These are phyloP conservation scores for Hippocampus comes DNA, from an alignment of 2,113 vertebrate species.

Conservation along the genomic window DNA sequence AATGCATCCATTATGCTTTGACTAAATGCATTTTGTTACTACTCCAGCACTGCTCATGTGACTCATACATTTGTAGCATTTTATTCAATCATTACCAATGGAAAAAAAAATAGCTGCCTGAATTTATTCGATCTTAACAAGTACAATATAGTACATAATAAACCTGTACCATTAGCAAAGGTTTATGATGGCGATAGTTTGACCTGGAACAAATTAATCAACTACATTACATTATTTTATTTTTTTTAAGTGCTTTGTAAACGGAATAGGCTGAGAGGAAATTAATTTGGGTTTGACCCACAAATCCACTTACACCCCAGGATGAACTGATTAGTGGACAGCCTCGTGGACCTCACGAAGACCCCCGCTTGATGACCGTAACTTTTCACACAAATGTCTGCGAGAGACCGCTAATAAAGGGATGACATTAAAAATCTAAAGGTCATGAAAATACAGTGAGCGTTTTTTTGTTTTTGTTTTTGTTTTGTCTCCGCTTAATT, in stretches of 20 bases:
- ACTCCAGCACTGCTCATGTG: no score
- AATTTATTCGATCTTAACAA: not conserved
- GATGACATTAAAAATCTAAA: not conserved
- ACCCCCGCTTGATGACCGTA: not conserved
- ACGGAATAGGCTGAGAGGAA: not conserved
- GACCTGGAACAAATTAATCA: not conserved
- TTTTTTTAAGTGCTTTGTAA: not conserved
- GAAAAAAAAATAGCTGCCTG: no score
- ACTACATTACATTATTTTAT: not conserved
- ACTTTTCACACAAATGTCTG: constrained; percentile 1
- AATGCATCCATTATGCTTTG: no score
- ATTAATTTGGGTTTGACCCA: constrained; percentile 2
- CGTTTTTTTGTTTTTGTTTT: no score
- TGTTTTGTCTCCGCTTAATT: not conserved
- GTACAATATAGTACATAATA: not conserved
- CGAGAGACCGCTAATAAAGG: not conserved
- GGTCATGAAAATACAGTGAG: not conserved
- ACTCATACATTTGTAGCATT: no score
- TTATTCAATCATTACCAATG: no score
- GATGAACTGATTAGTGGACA: not conserved
- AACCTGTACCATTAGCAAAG: not conserved
- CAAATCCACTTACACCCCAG: not conserved
- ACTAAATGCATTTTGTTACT: no score
- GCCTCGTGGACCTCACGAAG: not conserved
- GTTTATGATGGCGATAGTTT: not conserved